Base-by-base conservation (phyloP, 2,113 vertebrate genomes). In the Hippocampus mohnikei region DNA sequence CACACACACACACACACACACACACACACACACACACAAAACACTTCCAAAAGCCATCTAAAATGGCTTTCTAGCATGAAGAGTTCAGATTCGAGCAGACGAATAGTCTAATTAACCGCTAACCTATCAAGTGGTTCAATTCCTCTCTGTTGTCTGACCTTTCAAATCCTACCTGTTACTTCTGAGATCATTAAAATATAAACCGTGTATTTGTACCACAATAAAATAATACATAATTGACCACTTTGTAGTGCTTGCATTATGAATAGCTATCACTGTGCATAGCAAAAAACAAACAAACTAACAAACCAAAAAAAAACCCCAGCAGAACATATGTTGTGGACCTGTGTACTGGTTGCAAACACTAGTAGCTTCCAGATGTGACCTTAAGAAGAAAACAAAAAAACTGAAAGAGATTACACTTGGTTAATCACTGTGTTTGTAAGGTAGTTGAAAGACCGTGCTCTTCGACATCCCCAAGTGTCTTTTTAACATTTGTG, bases 371-470 rank as follows among this genome's bases (percentile, higher is more conserved):
- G 20, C 42, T 69, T 76, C 73, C 71, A 79, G 48, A 76, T 76
- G 69, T 76, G 52, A 56, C 23, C n/a, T 37, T 6, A 37, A 37
- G 33, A 37, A 8, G 55, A 25, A 44, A 50, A 23, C 66, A 46
- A 40, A 29, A 74, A 70, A 77, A 65, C 40, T 74, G 13, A 73
- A 74, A 23, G 58, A 70, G 62, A 76, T 58, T 65, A n/a, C 33
- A 44, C 16, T 60, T 58, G 52, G 20, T 42, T 59, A 52, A 65
- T 64, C 42, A 74, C 10, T 29, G 1, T 13, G 23, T 25, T 58
- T 18, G 48, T 58, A 59, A 59, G 56, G 13, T 59, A 59, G 20
- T 52, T 52, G 50, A 52, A 52, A 52, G 20, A n/a, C 25, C 8
- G 27, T 59, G 13, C 25, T 29, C 25, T 3, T 13, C 25, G 21